A percentile compares a stretch with the other conserved stretches of the same genome.
phyloP scores from a whole-genome alignment of 2,113 vertebrate genomes.

The Lichenostomus cassidix region DNA sequence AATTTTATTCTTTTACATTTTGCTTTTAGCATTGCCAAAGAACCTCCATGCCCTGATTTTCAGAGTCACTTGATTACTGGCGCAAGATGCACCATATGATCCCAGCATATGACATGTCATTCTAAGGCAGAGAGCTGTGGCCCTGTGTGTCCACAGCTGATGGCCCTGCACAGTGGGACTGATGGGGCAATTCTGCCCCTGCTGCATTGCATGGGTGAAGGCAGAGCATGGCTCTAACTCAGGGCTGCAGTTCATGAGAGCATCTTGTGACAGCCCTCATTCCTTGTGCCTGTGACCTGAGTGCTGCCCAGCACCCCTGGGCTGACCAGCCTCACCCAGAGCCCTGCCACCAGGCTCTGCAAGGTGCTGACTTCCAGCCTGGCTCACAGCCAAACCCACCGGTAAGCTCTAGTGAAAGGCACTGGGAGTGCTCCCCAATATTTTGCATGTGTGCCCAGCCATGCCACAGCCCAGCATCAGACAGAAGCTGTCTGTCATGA shows the following conservation, averaged over 20 bases:
- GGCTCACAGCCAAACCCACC: background rate
- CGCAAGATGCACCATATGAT: background rate
- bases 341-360: fast-evolving
- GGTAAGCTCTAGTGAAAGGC: background rate
- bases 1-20: fast-evolving
- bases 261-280: background rate
- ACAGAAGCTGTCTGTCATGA: fast-evolving
- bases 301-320: background rate
- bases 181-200: background rate
- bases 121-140: background rate
- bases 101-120: fast-evolving
- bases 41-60: background rate
- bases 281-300: background rate
- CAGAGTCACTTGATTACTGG: background rate
- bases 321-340: background rate
- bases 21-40: background rate
- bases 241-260: background rate
- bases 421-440: background rate
- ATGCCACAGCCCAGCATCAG: background rate
- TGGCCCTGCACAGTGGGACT: background rate
- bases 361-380: background rate
- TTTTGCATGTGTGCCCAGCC: background rate
- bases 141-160: background rate
- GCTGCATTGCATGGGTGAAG: fast-evolving
- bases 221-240: background rate